Conservation (phyloP, 2,797 vertebrate species). For the Channa striata region DNA sequence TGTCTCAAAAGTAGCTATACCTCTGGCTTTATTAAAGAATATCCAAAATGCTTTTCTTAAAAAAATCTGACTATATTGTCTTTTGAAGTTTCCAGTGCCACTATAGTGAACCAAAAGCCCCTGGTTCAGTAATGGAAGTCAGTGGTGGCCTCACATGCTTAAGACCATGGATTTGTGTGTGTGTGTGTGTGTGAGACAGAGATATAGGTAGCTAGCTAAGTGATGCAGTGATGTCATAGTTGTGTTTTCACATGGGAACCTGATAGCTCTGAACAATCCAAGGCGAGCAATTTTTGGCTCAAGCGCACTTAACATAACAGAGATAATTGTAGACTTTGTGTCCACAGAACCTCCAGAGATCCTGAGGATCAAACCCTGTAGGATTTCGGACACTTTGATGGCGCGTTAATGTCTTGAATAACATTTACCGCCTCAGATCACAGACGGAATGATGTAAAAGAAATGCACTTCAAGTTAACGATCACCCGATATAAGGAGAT, state of each 20-base stretch:
- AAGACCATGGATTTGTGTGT: slow-evolving; percentile 45
- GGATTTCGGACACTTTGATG: slow-evolving; percentile 77
- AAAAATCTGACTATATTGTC: neutral
- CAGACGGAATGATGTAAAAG: slow-evolving; percentile 72
- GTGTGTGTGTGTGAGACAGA: slow-evolving; percentile 22
- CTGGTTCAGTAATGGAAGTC: slow-evolving; percentile 23
- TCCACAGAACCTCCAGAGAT: slow-evolving; percentile 70
- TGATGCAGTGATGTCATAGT: slow-evolving; percentile 76
- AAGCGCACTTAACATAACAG: slow-evolving; percentile 78
- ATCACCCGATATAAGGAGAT: slow-evolving; percentile 53
- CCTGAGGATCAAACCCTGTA: slow-evolving; percentile 66
- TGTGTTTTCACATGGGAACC: slow-evolving; percentile 81
- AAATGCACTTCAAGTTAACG: slow-evolving; percentile 54
- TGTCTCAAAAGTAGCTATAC: no score
- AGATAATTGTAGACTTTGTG: slow-evolving; percentile 80
- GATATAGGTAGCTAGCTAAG: slow-evolving; percentile 65
- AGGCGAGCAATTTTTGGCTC: slow-evolving; percentile 79
- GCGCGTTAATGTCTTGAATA: slow-evolving; percentile 77
- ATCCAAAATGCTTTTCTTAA: neutral
- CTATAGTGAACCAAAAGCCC: slow-evolving; percentile 28
- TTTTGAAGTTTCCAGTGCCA: slow-evolving; percentile 3
- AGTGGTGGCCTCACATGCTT: slow-evolving; percentile 38
- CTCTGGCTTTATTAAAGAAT: no score
- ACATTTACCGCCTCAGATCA: slow-evolving; percentile 77
- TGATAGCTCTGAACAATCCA: slow-evolving; percentile 75